Evolutionary conservation across 2,113 vertebrate genomes (phyloP), one percentile per base, ranked within the genome.

Genomic region (Leptodactylus fuscus): DNA sequence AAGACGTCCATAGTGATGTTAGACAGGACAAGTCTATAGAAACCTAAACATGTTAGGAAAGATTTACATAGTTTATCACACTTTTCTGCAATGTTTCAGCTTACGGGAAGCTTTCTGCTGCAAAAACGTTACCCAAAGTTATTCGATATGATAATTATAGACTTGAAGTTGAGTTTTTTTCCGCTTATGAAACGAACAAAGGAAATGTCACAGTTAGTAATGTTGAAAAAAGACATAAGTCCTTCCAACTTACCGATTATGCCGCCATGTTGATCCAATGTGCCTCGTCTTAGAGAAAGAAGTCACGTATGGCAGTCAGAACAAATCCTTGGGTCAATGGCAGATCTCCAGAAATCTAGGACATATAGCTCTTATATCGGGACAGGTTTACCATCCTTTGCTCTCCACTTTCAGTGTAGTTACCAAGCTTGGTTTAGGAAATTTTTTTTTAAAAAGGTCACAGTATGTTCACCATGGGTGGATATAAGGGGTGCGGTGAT

Each of bases 31-130:
- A 41, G 10, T 78, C 22, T 53, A 4, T 69, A 41, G 48, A 85
- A 76, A 70, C 16, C 49, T 16, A 53, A 27, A 34, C 51, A 53
- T 13, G 32, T 62, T 62, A 80, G 24, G 15, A 18, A 10, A 44
- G 53, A 44, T 62, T 80, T 80, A 49, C 27, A 49, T 16, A 76
- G 49, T 76, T 76, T 76, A 49, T 49, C 24, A 32, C 46, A 76
- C 48, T 51, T 48, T 27, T 74, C 41, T 48, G 0, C 41, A 16
- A 1, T 49, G 24, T 46, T 69, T 69, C 34, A 22, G 34, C 34
- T 38, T 38, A 69, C 9, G 16, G 18, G 7, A 36, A 22, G 2
- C 7, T 22, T 36, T 36, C 6, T 20, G 27, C 27, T 67, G 60
- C 60, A 32, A 67, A 36, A 67, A 67, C 16, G 1, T 67, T 20